These are phyloP conservation scores for Paratilapia polleni DNA, from an alignment of 2,113 vertebrate species.

Conservation along the genomic window DNA sequence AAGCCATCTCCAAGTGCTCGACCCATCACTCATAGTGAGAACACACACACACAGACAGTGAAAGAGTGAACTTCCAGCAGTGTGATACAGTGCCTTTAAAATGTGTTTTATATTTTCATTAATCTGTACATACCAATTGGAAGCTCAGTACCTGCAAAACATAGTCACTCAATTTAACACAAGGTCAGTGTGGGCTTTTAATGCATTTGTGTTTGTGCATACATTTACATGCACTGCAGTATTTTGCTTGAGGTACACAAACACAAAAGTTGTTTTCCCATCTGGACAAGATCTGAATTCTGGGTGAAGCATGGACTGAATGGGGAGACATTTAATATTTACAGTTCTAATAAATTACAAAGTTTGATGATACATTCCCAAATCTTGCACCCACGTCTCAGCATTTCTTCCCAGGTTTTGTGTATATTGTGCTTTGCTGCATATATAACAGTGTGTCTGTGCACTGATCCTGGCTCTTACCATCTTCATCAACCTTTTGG, in stretches of 20 bases:
- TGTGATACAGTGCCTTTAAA: not conserved
- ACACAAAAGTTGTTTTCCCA: not conserved
- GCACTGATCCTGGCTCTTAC: slow-evolving; percentile 79
- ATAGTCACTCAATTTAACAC: slow-evolving; percentile 22
- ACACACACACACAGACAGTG: slow-evolving; percentile 12
- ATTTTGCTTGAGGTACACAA: not conserved
- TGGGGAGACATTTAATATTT: not conserved
- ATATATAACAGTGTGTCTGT: not conserved
- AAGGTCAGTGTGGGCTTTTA: not conserved
- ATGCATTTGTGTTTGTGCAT: not conserved
- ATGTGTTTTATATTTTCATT: not conserved
- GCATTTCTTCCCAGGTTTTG: slow-evolving; percentile 4
- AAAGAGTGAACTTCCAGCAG: not conserved
- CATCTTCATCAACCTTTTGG: slow-evolving; percentile 85
- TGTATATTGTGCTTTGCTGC: not conserved
- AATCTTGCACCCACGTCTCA: not conserved
- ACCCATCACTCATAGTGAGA: not conserved
- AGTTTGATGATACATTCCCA: too few species aligned
- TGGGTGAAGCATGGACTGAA: not conserved
- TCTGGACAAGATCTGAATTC: not conserved
- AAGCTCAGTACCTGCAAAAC: slow-evolving; percentile 65
- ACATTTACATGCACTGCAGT: not conserved
- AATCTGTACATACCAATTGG: slow-evolving; percentile 63
- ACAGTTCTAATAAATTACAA: not conserved
- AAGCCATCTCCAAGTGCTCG: not conserved